Evolutionary conservation across 2,888 invertebrate species (phyloP), one percentile per base, ranked within the genome.

Genomic region (Parascotia fuliginaria): DNA sequence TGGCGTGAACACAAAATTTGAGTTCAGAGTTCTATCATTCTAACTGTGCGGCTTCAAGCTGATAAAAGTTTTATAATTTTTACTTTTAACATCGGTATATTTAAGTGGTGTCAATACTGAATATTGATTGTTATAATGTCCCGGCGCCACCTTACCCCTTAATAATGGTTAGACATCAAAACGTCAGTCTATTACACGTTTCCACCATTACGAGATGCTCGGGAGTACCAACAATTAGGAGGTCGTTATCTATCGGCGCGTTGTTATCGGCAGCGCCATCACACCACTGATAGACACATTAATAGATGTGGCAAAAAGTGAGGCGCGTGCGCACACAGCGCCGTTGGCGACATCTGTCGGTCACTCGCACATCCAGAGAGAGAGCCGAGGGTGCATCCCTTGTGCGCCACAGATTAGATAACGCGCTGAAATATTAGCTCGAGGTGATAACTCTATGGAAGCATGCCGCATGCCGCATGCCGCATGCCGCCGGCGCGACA

Each of bases 261-360:
- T 37, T 46, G 34, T 57, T 69, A 74, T 74, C 70, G 68, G 47
- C 15, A 19, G 13, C 15, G 39, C 42, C 62, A 59, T 66, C 58
- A 46, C 48, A 43, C 42, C 34, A 52, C 16, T 38, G 68, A 64
- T 68, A 58, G 60, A 60, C 42, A 45, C 65, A 70, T 73, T 65
- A 67, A 65, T 67, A 70, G 50, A 49, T 49, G 51, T 56, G 51
- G 68, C 67, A 68, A 68, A 68, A 68, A 68, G 58, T 45, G 54
- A 40, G 61, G 65, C 75, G 74, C 74, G 73, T 72, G 72, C 73
- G 66, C 67, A 47, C 11, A 4, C 19, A 19, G 22, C 43, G 56
- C 28, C 56, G 34, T 54, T 51, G 57, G 54, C 60, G 61, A 59
- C 70, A 73, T 66, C 62, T 73, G 71, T 55, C 55, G 59, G 50